Evolutionary conservation across 2,888 invertebrate genomes (phyloP).

Genomic region (Colostygia pectinataria): DNA sequence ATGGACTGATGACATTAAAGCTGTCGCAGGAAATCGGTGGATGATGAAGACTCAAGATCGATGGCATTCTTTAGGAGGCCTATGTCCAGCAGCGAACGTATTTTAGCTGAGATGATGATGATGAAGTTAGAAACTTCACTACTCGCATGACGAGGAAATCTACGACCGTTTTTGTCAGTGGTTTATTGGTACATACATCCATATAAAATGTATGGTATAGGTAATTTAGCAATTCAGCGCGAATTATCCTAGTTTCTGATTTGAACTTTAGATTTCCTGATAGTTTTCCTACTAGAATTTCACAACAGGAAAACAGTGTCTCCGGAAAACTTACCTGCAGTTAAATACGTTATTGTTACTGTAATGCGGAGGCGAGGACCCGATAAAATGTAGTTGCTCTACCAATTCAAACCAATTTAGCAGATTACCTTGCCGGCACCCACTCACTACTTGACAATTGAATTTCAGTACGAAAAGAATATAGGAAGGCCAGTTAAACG

Average conservation of each 20-base stretch:
- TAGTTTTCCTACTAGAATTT: background rate
- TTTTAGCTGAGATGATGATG: too few relatives aligned
- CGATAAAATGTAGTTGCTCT: slow-evolving; percentile 5
- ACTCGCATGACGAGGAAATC: too few relatives aligned
- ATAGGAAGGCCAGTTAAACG: background rate
- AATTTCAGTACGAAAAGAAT: background rate
- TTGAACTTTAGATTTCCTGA: background rate
- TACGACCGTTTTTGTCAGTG: too few relatives aligned
- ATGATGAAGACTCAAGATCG: too few relatives aligned
- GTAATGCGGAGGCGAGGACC: background rate
- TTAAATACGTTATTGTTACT: background rate
- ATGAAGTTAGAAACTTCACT: too few relatives aligned
- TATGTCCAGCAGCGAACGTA: too few relatives aligned
- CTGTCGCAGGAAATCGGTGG: too few relatives aligned
- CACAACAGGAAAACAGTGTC: background rate
- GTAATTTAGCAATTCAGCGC: too few relatives aligned
- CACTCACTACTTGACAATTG: slow-evolving; percentile 9
- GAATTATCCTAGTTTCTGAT: background rate
- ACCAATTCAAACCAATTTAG: slow-evolving; percentile 15
- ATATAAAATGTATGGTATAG: too few relatives aligned
- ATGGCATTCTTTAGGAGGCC: too few relatives aligned
- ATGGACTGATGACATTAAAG: too few relatives aligned
- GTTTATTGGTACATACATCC: too few relatives aligned
- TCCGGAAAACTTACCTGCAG: background rate
- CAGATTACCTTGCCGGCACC: slow-evolving; percentile 11